Evolutionary conservation across 2,797 vertebrate genomes (phyloP).

Genomic region (Caiman crocodilus): DNA sequence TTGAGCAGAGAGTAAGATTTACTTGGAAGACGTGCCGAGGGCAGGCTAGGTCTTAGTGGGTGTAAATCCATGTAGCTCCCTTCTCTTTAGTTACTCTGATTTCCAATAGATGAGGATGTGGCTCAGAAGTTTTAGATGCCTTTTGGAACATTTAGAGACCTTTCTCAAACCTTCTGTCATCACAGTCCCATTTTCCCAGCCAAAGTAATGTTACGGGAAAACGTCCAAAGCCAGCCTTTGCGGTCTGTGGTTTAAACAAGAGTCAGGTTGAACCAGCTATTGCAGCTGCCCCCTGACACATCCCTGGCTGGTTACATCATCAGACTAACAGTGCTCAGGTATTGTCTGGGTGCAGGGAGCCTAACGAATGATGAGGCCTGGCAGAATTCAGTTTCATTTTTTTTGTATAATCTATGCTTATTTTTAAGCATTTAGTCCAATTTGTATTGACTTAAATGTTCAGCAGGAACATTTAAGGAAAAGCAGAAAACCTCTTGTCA

Average conservation of each 20-base stretch:
- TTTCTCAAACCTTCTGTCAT: slow-evolving; percentile 56
- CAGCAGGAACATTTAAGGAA: neutral
- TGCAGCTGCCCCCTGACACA: slow-evolving; percentile 72
- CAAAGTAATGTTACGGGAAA: slow-evolving; percentile 50
- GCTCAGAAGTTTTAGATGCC: slow-evolving; percentile 35
- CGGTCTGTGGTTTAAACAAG: slow-evolving; percentile 51
- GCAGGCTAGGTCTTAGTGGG: slow-evolving; percentile 22
- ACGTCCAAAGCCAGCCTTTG: slow-evolving; percentile 35
- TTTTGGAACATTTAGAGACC: slow-evolving; percentile 11
- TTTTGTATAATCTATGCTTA: too few species aligned
- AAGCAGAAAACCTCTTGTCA: neutral
- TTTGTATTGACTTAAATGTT: too few species aligned
- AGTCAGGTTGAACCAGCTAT: slow-evolving; percentile 53
- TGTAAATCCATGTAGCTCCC: neutral
- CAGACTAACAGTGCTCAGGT: neutral
- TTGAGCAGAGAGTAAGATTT: slow-evolving; percentile 36
- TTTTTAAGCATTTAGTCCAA: too few species aligned
- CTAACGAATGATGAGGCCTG: neutral
- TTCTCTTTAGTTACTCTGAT: slow-evolving; percentile 35
- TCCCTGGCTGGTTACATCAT: slow-evolving; percentile 75
- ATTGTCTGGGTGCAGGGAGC: neutral
- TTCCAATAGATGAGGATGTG: slow-evolving; percentile 42
- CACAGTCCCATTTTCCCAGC: slow-evolving; percentile 49
- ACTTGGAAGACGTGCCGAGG: slow-evolving; percentile 41
- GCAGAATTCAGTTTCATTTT: too few species aligned